Percentiles rank a stretch among this genome's conserved stretches.
These are phyloP conservation scores for Aptenodytes patagonicus DNA, from an alignment of 2,113 vertebrate genomes.

Conservation along the genomic window DNA sequence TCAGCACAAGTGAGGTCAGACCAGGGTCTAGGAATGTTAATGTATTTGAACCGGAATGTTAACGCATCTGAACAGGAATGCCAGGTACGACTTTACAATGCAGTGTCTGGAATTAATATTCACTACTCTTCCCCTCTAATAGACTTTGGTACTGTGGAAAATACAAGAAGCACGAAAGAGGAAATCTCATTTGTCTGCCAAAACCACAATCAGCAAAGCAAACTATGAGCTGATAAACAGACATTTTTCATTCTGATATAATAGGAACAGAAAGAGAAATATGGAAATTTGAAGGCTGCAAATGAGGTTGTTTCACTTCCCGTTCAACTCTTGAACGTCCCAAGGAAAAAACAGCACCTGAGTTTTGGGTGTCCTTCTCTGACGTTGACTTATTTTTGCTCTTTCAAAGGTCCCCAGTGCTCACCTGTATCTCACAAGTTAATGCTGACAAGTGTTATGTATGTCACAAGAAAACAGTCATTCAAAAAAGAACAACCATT, in stretches of 20 bases:
- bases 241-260: not conserved
- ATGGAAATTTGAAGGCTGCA: not conserved
- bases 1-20: conserved; percentile 33
- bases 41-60: conserved; percentile 30
- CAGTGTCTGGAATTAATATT: conserved; percentile 10
- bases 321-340: not conserved
- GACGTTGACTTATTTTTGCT: not conserved
- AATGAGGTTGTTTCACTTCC: not conserved
- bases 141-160: not conserved
- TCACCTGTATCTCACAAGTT: not conserved
- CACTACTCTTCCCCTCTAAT: not conserved
- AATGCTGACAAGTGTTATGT: not conserved
- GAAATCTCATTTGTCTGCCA: not conserved
- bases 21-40: conserved; percentile 23
- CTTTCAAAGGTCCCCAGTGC: not conserved
- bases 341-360: not conserved
- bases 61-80: conserved; percentile 14
- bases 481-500: not conserved
- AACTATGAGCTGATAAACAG: conserved; percentile 22
- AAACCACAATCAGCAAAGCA: conserved; percentile 16
- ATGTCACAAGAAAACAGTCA: not conserved
- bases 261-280: not conserved
- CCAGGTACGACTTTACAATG: conserved; percentile 1
- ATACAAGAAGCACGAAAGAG: not conserved
- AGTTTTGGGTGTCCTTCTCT: not conserved